Evolutionary conservation across 2,113 vertebrate genomes (phyloP).

Genomic region (Stigmatopora argus): DNA sequence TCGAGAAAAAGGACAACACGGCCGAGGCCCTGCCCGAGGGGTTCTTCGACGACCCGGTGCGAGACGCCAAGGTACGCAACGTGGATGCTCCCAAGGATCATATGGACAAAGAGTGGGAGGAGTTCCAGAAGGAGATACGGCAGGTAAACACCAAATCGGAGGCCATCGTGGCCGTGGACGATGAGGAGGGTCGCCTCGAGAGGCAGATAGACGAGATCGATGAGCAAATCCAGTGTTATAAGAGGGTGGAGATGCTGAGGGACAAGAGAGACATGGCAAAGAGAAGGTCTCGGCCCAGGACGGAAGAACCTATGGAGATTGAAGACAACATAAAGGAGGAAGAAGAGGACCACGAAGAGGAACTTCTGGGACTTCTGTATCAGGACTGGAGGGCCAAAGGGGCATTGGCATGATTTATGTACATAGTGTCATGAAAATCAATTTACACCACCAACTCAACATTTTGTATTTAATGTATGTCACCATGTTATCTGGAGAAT

Average conservation of each 20-base stretch:
- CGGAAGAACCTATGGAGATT: slow-evolving; percentile 47
- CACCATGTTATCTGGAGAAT: not conserved
- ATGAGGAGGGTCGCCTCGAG: slow-evolving; percentile 91
- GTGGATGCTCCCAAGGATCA: slow-evolving; percentile 94
- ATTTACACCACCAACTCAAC: not conserved
- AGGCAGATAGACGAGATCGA: slow-evolving; percentile 95
- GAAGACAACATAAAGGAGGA: slow-evolving; percentile 72
- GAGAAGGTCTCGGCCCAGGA: slow-evolving; percentile 61
- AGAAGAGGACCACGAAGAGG: slow-evolving; percentile 81
- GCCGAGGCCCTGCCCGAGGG: slow-evolving; percentile 91
- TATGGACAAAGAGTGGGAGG: slow-evolving; percentile 98
- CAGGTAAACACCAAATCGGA: slow-evolving; percentile 94
- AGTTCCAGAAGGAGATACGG: slow-evolving; percentile 95
- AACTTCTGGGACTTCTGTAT: slow-evolving; percentile 81
- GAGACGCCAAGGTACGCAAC: slow-evolving; percentile 90
- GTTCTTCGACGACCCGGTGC: slow-evolving; percentile 95
- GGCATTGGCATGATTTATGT: slow-evolving; percentile 73
- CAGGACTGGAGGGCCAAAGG: slow-evolving; percentile 95
- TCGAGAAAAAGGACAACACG: slow-evolving; percentile 80
- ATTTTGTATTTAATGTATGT: not conserved
- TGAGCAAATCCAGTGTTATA: slow-evolving; percentile 91
- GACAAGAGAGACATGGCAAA: slow-evolving; percentile 81
- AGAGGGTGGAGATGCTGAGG: slow-evolving; percentile 82
- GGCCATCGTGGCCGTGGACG: slow-evolving; percentile 93
- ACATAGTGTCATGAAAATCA: not conserved